Conservation (phyloP, 1,140 invertebrate genomes). For the Conus ventricosus region DNA sequence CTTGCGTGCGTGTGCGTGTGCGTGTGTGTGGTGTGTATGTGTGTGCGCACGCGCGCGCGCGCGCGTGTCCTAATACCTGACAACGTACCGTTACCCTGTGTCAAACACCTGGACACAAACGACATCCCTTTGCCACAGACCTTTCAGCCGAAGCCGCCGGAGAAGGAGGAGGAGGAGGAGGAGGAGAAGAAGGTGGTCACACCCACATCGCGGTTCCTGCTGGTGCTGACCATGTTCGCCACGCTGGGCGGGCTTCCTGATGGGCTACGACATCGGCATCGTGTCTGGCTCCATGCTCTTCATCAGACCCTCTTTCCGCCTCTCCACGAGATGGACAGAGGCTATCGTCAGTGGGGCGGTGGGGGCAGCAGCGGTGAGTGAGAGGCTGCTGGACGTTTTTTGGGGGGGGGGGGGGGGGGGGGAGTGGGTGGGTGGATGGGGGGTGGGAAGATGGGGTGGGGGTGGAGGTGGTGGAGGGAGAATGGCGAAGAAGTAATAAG, state of each 20-base stretch:
- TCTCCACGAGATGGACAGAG: conserved; percentile 45
- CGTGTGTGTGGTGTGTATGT: not conserved
- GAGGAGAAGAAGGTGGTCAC: not conserved
- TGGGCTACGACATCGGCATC: conserved; percentile 82
- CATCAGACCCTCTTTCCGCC: conserved; percentile 56
- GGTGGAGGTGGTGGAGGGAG: too few relatives aligned
- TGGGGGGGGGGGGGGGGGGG: too few relatives aligned
- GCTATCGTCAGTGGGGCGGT: conserved; percentile 51
- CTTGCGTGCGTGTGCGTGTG: not conserved
- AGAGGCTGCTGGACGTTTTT: too few relatives aligned
- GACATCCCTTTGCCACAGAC: not conserved
- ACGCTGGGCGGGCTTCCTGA: conserved; percentile 80
- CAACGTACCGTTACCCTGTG: not conserved
- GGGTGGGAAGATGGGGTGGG: too few relatives aligned
- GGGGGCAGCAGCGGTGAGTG: conserved; percentile 45
- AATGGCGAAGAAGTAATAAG: too few relatives aligned
- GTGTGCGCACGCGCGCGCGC: not conserved
- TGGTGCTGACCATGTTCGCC: conserved; percentile 55
- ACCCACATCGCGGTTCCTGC: conserved; percentile 47
- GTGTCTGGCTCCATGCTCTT: conserved; percentile 80
- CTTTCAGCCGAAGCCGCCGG: not conserved
- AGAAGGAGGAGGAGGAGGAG: not conserved
- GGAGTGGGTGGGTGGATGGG: too few relatives aligned
- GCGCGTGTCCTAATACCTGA: not conserved
- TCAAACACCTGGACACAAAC: not conserved